These are phyloP conservation scores for Tachypleus tridentatus DNA, from an alignment of 1,140 invertebrate genomes.

Conservation along the genomic window DNA sequence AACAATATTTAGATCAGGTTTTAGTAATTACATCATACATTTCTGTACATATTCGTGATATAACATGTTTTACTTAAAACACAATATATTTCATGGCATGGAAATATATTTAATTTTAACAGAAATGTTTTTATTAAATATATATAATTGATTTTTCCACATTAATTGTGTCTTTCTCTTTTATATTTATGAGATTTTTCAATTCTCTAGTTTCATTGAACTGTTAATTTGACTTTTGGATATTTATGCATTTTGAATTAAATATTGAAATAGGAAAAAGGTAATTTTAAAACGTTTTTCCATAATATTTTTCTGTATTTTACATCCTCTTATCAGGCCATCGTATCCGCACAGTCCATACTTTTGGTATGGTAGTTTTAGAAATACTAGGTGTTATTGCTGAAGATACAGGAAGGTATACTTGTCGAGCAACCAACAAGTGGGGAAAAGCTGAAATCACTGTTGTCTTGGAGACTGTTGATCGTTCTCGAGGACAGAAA, in stretches of 20 bases:
- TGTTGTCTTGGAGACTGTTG: constrained; percentile 66
- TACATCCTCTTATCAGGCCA: constrained; percentile 29
- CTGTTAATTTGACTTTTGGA: too few species aligned
- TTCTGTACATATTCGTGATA: too few species aligned
- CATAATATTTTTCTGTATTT: background rate
- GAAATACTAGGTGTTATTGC: constrained; percentile 72
- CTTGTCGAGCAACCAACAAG: constrained; percentile 32
- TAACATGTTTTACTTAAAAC: too few species aligned
- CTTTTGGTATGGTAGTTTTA: constrained; percentile 91
- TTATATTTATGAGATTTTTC: background rate
- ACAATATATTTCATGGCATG: too few species aligned
- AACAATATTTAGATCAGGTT: too few species aligned
- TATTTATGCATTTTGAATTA: background rate
- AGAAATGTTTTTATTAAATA: too few species aligned
- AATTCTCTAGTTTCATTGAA: background rate
- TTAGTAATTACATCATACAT: too few species aligned
- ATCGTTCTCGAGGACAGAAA: constrained; percentile 68
- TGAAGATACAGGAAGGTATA: constrained; percentile 75
- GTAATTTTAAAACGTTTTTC: background rate
- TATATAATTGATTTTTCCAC: too few species aligned
- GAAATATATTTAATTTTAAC: too few species aligned
- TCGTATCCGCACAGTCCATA: constrained; percentile 83
- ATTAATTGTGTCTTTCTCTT: background rate
- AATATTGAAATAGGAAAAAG: background rate
- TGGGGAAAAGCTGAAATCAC: constrained; percentile 58